Conservation (phyloP, 2,888 invertebrate genomes). For the Lissonota sp. region DNA sequence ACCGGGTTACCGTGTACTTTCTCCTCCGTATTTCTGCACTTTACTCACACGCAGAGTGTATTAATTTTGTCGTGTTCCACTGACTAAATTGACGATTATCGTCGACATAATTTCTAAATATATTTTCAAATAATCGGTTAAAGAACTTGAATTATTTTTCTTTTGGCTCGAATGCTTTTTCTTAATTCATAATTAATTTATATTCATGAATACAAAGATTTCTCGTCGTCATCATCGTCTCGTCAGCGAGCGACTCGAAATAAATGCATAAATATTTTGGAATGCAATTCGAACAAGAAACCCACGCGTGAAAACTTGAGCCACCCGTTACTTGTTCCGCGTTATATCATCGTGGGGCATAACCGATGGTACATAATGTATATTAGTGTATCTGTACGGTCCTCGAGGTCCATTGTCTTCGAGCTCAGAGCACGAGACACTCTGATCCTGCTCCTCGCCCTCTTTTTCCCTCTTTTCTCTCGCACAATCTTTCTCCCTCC, state of each 20-base stretch:
- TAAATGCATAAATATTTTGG: constrained; percentile 31
- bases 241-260: neutral
- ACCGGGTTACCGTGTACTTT: constrained; percentile 60
- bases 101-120: no score
- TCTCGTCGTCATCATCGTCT: neutral
- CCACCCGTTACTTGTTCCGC: constrained; percentile 72
- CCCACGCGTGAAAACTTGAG: constrained; percentile 74
- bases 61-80: constrained; percentile 50
- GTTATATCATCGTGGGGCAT: constrained; percentile 54
- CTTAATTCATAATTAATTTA: neutral
- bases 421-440: constrained; percentile 9
- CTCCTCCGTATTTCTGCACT: constrained; percentile 46
- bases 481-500: neutral
- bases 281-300: constrained; percentile 49
- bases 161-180: no score
- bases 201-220: neutral
- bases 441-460: constrained; percentile 51
- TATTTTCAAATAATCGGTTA: no score
- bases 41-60: constrained; percentile 1
- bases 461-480: constrained; percentile 47
- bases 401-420: constrained; percentile 62
- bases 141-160: no score
- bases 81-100: neutral
- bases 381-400: constrained; percentile 17
- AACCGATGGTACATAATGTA: neutral